These are phyloP conservation scores for Nematolebias whitei DNA, from an alignment of 2,113 vertebrate genomes.

Conservation along the genomic window DNA sequence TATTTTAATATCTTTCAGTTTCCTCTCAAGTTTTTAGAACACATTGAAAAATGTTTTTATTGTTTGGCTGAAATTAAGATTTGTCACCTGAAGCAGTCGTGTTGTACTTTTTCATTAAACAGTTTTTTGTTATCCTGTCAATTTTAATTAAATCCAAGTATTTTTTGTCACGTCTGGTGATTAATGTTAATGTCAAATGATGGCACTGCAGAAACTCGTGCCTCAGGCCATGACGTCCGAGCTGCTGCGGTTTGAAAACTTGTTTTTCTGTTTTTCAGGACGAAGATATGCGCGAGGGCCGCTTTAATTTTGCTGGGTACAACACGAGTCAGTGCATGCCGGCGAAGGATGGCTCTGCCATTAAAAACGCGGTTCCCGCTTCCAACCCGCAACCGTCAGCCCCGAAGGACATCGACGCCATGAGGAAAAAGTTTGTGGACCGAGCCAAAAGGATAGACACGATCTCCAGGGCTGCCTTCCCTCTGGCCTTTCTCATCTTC, in stretches of 20 bases:
- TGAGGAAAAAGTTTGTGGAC: conserved; percentile 97
- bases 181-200: conserved; percentile 24
- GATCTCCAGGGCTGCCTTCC: conserved; percentile 95
- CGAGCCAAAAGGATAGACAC: conserved; percentile 98
- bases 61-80: conserved; percentile 26
- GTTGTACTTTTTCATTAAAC: conserved; percentile 17
- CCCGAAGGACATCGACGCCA: conserved; percentile 88
- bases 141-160: conserved; percentile 17
- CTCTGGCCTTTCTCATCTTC: conserved; percentile 97
- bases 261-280: conserved; percentile 79
- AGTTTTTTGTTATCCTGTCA: conserved; percentile 22
- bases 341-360: conserved; percentile 88
- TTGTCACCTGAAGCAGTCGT: conserved; percentile 5
- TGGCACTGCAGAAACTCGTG: not conserved
- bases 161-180: conserved; percentile 9
- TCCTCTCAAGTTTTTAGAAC: not conserved
- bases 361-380: conserved; percentile 84
- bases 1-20: conserved; percentile 1
- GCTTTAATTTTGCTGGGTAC: conserved; percentile 94
- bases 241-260: conserved; percentile 1
- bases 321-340: conserved; percentile 92
- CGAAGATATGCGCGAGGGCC: conserved; percentile 90
- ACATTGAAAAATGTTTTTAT: not conserved
- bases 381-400: conserved; percentile 76
- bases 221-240: conserved; percentile 2